Conservation (phyloP, 1,140 invertebrate species). For the Heliconius hewitsoni region DNA sequence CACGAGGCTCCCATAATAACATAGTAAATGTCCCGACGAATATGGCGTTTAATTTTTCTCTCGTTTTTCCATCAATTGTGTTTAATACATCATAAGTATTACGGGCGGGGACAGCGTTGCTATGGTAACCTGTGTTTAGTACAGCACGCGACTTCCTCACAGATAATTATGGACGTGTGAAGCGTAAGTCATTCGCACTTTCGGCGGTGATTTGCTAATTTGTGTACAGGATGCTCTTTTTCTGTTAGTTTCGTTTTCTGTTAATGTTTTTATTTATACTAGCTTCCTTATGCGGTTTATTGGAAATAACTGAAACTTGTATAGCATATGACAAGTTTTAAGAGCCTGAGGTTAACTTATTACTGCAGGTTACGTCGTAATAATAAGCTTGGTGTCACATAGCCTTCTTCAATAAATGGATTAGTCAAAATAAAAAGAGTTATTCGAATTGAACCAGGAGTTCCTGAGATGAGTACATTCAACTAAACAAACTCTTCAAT, state of each 20-base stretch:
- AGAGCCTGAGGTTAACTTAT: too few species aligned
- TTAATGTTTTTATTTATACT: background rate
- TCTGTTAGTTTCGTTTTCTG: background rate
- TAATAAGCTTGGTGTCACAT: too few species aligned
- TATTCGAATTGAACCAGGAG: too few species aligned
- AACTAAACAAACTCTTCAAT: too few species aligned
- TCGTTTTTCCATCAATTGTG: slow-evolving; percentile 3
- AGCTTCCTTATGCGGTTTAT: background rate
- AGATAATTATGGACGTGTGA: slow-evolving; percentile 37
- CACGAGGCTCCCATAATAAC: background rate
- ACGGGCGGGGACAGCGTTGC: background rate
- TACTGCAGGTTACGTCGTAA: too few species aligned
- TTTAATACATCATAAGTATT: background rate
- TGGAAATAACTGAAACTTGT: too few species aligned
- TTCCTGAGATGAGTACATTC: too few species aligned
- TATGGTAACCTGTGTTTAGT: slow-evolving; percentile 44
- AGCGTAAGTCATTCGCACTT: slow-evolving; percentile 42
- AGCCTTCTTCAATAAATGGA: too few species aligned
- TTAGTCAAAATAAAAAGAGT: too few species aligned
- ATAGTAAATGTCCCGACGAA: background rate
- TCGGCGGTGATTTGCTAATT: slow-evolving; percentile 48
- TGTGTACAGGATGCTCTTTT: slow-evolving; percentile 42
- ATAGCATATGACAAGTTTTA: too few species aligned
- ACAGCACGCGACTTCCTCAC: slow-evolving; percentile 56
- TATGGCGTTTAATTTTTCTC: slow-evolving; percentile 3